Evolutionary conservation across 2,888 invertebrate genomes (phyloP).

Genomic region (Pegoplata infirma): DNA sequence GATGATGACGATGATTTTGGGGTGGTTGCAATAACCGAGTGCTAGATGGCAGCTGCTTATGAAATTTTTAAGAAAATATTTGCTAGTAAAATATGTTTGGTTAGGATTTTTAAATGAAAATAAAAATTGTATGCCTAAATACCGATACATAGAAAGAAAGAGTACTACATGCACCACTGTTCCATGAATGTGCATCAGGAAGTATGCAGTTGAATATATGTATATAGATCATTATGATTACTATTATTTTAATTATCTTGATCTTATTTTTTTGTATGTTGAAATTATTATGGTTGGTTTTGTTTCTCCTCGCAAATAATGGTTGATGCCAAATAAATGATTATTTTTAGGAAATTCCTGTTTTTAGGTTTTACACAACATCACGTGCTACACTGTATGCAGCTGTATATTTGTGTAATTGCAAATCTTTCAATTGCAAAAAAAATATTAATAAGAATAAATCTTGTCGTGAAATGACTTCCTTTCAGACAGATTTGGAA

Average conservation of each 20-base stretch:
- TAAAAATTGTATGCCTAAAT: constrained; percentile 20
- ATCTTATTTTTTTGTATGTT: too few species aligned
- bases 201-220: neutral
- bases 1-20: constrained; percentile 34
- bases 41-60: constrained; percentile 49
- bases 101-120: neutral
- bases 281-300: too few species aligned
- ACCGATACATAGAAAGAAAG: neutral
- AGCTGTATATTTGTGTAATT: neutral
- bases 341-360: too few species aligned
- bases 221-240: constrained; percentile 27
- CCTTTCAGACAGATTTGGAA: too few species aligned
- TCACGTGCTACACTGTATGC: constrained; percentile 33
- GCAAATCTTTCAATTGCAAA: neutral
- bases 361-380: constrained; percentile 13
- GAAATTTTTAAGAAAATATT: neutral
- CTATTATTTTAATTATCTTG: constrained; percentile 9
- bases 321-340: neutral
- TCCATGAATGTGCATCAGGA: neutral
- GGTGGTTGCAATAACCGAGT: constrained; percentile 42
- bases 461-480: constrained; percentile 24
- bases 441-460: constrained; percentile 11
- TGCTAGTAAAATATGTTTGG: neutral
- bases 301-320: neutral
- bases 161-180: neutral